A percentile compares a stretch with the other conserved stretches of the same genome.
These are phyloP conservation scores for Ageneiosus marmoratus DNA, from an alignment of 2,113 vertebrate species.

Conservation along the genomic window DNA sequence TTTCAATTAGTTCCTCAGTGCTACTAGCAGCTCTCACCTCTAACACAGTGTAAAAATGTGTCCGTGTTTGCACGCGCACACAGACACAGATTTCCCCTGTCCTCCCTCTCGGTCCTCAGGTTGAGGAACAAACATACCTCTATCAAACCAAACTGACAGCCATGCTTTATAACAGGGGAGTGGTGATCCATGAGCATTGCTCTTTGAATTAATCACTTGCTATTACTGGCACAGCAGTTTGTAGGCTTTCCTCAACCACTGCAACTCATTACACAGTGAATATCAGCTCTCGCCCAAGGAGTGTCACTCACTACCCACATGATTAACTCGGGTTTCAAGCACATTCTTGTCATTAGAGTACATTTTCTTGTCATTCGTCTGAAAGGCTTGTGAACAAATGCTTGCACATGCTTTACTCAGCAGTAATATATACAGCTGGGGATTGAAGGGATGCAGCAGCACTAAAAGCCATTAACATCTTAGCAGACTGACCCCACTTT, in stretches of 20 bases:
- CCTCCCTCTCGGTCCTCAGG: background rate
- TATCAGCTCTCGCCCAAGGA: constrained; percentile 46
- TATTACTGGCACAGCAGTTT: constrained; percentile 65
- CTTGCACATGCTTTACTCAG: background rate
- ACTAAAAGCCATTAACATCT: constrained; percentile 22
- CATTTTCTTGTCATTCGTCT: constrained; percentile 25
- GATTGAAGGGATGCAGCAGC: background rate
- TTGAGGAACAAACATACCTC: constrained; percentile 43
- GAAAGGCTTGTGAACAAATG: background rate
- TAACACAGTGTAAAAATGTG: constrained; percentile 53
- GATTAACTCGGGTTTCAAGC: constrained; percentile 28
- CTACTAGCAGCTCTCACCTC: constrained; percentile 45
- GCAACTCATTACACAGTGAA: constrained; percentile 65
- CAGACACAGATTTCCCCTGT: background rate
- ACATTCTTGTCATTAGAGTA: constrained; percentile 12
- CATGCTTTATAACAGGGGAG: constrained; percentile 58
- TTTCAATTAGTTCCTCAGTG: constrained; percentile 80
- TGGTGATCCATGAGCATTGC: constrained; percentile 65
- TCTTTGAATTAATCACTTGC: constrained; percentile 65
- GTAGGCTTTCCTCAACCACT: constrained; percentile 56
- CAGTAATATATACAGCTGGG: background rate
- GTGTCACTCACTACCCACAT: constrained; percentile 24
- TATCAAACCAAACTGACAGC: constrained; percentile 44
- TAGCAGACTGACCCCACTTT: constrained; percentile 58
- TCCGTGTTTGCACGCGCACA: constrained; percentile 8